Evolutionary conservation across 2,113 vertebrate genomes (phyloP), one percentile per base, ranked within the genome.

Genomic region (Pedionomus torquatus): DNA sequence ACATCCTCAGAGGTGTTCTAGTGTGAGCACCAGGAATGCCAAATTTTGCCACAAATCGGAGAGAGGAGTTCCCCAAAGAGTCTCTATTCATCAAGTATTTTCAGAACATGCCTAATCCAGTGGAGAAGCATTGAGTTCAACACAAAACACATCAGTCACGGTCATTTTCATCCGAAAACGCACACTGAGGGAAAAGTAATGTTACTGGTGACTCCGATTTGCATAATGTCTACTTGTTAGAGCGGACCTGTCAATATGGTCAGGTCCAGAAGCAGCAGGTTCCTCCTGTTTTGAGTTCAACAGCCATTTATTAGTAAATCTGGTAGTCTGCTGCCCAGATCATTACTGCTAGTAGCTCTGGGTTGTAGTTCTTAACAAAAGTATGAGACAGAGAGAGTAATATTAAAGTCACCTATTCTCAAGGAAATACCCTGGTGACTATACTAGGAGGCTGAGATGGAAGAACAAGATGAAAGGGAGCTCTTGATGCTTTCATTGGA

Each of bases 91-190:
- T 21, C 48, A 76, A 4, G 13, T 35, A 7, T 44, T 20, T 16
- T 92, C 52, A 64, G 61, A 55, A 8, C 9, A 18, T 28, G 7
- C n/a, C 23, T 44, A 55, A 80, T 41, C 37, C 46, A 51, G 28
- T 13, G n/a, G 15, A 51, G 28, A 54, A 64, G 12, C 60, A 64
- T 3, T 12, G 23, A 84, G 51, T 68, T 87, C 43, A 58, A 71
- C 15, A 51, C 16, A 49, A 87, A 93, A n/a, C 19, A 30, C 25
- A 43, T 39, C 69, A 51, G 21, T 35, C 39, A 43, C 0, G 2
- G 74, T 75, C 23, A 87, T 91, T 96, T 87, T 78, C 23, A 78
- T 91, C 82, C 20, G 66, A 60, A 97, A 93, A 46, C n/a, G 64
- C 31, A 9, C n/a, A 84, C 31, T 5, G 2, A 93, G n/a, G 55